Evolutionary conservation across 2,113 vertebrate genomes (phyloP).

Genomic region (Rhabdornis inornatus): DNA sequence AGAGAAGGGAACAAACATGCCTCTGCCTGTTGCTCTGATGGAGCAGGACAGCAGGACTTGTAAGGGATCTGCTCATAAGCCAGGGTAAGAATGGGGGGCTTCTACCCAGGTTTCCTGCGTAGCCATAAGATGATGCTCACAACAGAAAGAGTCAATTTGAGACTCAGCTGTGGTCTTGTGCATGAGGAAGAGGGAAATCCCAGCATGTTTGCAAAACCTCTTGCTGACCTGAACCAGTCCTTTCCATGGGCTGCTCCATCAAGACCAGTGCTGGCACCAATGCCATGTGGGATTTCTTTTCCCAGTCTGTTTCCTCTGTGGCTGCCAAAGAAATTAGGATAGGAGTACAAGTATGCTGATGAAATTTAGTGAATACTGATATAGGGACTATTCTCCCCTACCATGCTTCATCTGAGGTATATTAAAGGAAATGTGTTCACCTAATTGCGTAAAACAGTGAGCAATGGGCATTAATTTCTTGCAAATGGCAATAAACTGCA

Average conservation of each 20-base stretch:
- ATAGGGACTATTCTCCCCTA: not conserved
- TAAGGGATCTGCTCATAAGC: not conserved
- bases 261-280: not conserved
- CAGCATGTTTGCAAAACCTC: not conserved
- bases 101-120: not conserved
- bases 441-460: not conserved
- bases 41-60: not conserved
- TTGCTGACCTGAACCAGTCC: not conserved
- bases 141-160: not conserved
- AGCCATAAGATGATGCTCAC: not conserved
- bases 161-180: not conserved
- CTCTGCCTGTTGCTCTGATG: not conserved
- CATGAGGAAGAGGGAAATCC: not conserved
- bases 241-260: not conserved
- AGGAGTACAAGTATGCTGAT: not conserved
- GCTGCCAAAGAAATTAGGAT: not conserved
- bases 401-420: not conserved
- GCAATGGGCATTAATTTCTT: not conserved
- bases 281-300: not conserved
- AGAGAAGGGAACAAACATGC: not conserved
- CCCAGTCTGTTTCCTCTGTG: not conserved
- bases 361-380: not conserved
- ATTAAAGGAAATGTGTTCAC: not conserved
- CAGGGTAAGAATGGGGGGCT: accelerated
- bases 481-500: not conserved